Base-by-base conservation (phyloP, 2,888 invertebrate genomes). In the Oxycera nigricornis region DNA sequence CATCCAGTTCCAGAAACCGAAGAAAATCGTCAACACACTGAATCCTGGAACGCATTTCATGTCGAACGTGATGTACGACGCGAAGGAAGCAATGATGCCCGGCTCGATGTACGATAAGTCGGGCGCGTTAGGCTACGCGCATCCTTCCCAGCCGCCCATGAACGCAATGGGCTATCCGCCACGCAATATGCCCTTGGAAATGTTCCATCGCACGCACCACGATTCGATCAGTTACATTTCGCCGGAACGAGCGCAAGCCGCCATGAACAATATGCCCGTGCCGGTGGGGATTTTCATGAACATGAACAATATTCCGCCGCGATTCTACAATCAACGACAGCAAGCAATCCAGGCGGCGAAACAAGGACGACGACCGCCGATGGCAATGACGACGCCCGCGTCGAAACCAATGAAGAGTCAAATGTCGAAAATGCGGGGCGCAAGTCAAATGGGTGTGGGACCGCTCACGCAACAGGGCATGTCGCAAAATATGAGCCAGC, bases 1-100 rank as follows among this genome's bases (percentile, higher is more conserved):
- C 82, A 96, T 99, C 75, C 97, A 96, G 84, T 97, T 99, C 85
- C 94, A 97, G 31, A 98, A 98, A 85, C 98, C 98, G 1, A 96
- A 97, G 85, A 97, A 97, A 84, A 88, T 99, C 78, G 91, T 96
- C 22, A 98, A 98, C 84, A 91, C 94, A 0, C 90, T 94, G 74
- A 98, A 98, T 85, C 98, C 98, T 1, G 97, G 97, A 0, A 94
- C 96, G 0, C 96, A 98, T 82, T 98, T 98, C 84, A 98, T 98
- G 98, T 95, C 94, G 73, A 96, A 95, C 28, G 94, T 96, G 30
- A 96, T 97, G 91, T 98, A 96, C 85, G 97, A 97, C 86, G 98
- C 98, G 17, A 90, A 97, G 78, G 97, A 98, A 85, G 96, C 96
- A 2, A 89, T 97, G 85, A 94, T 96, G 72, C 96, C 97, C 0